Percentiles rank a stretch among this genome's conserved stretches.
Conservation (phyloP, 2,888 invertebrate genomes). For the Polydrusus tereticollis region DNA sequence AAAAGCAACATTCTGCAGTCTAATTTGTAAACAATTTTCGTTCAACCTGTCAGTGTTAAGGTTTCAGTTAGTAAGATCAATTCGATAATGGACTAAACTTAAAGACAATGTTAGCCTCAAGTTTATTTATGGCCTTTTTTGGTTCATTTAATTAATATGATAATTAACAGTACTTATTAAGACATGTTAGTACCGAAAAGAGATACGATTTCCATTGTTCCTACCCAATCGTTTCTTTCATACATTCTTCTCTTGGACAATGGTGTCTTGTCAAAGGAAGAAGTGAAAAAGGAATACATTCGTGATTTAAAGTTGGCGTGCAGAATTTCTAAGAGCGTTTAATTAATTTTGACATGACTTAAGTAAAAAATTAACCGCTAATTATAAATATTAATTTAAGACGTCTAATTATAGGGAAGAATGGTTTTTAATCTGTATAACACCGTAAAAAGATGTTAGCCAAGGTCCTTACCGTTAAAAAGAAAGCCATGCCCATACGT, state of each 20-base stretch:
- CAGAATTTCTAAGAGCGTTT: conserved; percentile 26
- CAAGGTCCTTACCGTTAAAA: neutral
- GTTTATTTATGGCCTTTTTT: neutral
- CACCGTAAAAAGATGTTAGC: neutral
- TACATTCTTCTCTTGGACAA: conserved; percentile 34
- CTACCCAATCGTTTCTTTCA: conserved; percentile 38
- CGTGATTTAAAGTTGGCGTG: conserved; percentile 35
- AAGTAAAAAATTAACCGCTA: conserved; percentile 28
- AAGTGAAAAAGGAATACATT: conserved; percentile 31
- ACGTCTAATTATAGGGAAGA: neutral
- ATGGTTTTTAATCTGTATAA: neutral
- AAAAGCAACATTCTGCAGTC: no score
- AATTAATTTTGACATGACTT: conserved; percentile 41
- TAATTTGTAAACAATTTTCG: no score
- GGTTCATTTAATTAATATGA: conserved; percentile 25
- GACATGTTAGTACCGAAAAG: conserved; percentile 31
- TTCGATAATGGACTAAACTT: neutral
- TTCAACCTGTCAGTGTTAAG: neutral
- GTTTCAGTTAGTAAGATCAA: neutral
- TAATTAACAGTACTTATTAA: conserved; percentile 37
- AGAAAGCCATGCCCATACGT: neutral
- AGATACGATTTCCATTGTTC: conserved; percentile 31
- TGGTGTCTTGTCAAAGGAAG: conserved; percentile 29
- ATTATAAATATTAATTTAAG: conserved; percentile 20
- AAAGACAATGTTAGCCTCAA: neutral